Evolutionary conservation across 2,113 vertebrate species (phyloP).

Genomic region (Mobula birostris): DNA sequence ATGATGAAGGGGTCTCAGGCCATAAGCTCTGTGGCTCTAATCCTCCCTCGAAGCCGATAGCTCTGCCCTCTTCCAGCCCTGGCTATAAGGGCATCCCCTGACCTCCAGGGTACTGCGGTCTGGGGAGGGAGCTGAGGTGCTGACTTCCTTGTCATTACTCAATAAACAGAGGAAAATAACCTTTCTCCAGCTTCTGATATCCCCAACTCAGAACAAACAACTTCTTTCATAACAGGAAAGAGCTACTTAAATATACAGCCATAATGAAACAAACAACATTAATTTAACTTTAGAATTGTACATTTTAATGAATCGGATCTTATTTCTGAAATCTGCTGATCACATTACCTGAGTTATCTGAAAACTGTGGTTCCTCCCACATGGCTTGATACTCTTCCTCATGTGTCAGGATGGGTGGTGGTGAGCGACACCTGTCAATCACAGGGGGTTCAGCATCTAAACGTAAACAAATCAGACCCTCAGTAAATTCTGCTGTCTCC

Average conservation of each 20-base stretch:
- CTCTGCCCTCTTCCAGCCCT: neutral
- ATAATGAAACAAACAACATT: too few relatives aligned
- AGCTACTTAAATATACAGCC: neutral
- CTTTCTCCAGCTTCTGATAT: neutral
- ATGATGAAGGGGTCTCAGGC: neutral
- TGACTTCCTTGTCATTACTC: too few relatives aligned
- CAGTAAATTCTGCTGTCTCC: neutral
- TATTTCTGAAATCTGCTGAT: too few relatives aligned
- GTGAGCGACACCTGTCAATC: slow-evolving; percentile 89
- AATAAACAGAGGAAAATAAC: too few relatives aligned
- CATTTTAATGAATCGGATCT: neutral
- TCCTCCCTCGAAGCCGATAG: neutral
- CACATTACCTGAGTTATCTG: slow-evolving; percentile 88
- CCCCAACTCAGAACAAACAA: neutral
- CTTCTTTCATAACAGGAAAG: neutral
- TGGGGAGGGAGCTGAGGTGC: too few relatives aligned
- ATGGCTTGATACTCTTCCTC: slow-evolving; percentile 57
- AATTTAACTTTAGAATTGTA: neutral
- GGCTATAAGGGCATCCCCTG: too few relatives aligned
- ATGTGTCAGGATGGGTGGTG: slow-evolving; percentile 65
- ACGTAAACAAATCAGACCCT: slow-evolving; percentile 39
- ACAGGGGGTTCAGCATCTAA: slow-evolving; percentile 86
- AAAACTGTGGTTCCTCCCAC: slow-evolving; percentile 95
- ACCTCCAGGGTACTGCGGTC: too few relatives aligned
- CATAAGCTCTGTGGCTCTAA: neutral